These are phyloP conservation scores for Sinocyclocheilus grahami DNA, from an alignment of 2,113 vertebrate species.

Conservation along the genomic window DNA sequence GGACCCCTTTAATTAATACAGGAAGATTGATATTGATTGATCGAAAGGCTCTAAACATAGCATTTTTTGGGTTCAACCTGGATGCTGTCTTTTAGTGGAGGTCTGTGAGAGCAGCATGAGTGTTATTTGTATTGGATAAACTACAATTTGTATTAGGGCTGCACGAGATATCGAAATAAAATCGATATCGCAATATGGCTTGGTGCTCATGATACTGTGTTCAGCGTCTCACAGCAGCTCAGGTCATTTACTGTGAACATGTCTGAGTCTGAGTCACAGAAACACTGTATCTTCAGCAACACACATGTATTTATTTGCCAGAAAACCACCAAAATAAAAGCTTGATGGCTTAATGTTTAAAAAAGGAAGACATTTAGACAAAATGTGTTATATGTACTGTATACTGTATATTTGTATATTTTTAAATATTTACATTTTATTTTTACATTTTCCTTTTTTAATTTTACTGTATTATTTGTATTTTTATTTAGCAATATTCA, in stretches of 20 bases:
- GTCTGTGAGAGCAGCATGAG: neutral
- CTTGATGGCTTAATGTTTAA: neutral
- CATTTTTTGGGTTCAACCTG: neutral
- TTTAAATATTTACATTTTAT: too few species aligned
- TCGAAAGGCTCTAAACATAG: neutral
- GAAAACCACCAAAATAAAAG: neutral
- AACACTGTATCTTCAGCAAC: neutral
- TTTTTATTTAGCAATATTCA: too few species aligned
- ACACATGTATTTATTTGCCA: neutral
- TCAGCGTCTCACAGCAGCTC: neutral
- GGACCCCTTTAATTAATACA: neutral
- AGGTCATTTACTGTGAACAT: neutral
- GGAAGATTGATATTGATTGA: neutral
- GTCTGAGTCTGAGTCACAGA: neutral
- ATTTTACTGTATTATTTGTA: too few species aligned
- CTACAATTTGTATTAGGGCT: neutral
- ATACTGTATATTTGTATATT: too few species aligned
- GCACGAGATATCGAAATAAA: neutral
- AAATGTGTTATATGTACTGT: too few species aligned
- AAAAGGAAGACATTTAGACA: too few species aligned
- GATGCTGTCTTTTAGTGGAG: neutral
- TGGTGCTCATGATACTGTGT: neutral
- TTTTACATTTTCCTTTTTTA: too few species aligned
- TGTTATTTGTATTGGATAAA: conserved; percentile 12
- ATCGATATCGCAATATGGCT: neutral